Conservation (phyloP, 2,113 vertebrate genomes). For the Actenoides lindsayi region DNA sequence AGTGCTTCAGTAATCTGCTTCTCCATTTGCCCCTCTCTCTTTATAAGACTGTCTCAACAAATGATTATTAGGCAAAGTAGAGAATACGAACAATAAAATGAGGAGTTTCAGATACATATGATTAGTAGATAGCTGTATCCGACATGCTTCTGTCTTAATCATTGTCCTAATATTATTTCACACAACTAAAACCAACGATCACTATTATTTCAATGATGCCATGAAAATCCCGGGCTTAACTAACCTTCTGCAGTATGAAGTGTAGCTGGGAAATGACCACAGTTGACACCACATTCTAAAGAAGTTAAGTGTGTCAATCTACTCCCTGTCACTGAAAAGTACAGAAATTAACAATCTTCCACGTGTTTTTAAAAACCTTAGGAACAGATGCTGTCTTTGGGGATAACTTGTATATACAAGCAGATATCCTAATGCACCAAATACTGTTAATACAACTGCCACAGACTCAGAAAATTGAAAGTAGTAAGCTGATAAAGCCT, state of each 20-base stretch:
- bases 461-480: neutral
- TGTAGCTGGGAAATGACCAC: neutral
- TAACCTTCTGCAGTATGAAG: neutral
- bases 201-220: neutral
- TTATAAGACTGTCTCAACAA: neutral
- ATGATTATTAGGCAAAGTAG: neutral
- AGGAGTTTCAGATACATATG: neutral
- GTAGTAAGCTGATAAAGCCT: neutral
- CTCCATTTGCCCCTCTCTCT: neutral
- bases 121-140: neutral
- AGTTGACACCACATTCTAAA: neutral
- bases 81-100: neutral
- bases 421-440: neutral
- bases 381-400: neutral
- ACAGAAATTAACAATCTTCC: neutral
- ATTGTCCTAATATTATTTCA: neutral
- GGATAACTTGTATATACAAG: neutral
- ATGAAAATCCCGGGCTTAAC: neutral
- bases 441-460: neutral
- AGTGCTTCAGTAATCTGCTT: neutral
- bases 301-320: neutral
- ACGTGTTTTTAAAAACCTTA: neutral
- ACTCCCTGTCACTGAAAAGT: neutral
- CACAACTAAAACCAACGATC: neutral
- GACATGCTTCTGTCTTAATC: neutral